Conservation (phyloP, 2,888 invertebrate species). For the Nemotelus pantherinus region DNA sequence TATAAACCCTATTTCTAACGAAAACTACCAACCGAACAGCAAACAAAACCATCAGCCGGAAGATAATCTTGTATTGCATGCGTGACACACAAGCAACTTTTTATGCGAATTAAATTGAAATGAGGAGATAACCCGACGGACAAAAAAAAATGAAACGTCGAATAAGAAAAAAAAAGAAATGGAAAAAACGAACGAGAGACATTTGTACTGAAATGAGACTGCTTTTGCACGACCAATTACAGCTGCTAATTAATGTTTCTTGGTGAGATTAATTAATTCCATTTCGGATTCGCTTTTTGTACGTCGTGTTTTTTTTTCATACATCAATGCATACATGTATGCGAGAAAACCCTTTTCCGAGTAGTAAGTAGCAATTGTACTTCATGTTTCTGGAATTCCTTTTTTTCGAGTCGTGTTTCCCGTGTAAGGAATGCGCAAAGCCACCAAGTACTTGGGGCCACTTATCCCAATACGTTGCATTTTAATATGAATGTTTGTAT, state of each 20-base stretch:
- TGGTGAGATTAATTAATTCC: slow-evolving; percentile 55
- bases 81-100: slow-evolving; percentile 45
- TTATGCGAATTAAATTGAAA: slow-evolving; percentile 28
- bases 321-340: not conserved
- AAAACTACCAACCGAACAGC: no score
- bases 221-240: slow-evolving; percentile 55
- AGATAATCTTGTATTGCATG: slow-evolving; percentile 46
- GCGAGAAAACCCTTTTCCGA: not conserved
- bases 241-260: slow-evolving; percentile 57
- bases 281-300: slow-evolving; percentile 46
- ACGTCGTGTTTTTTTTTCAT: not conserved
- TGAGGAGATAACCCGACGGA: slow-evolving; percentile 1
- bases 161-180: slow-evolving; percentile 7
- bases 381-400: slow-evolving; percentile 36
- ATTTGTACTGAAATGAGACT: slow-evolving; percentile 45
- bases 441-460: not conserved
- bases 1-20: no score
- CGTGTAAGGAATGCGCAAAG: slow-evolving; percentile 6
- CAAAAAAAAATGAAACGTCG: not conserved
- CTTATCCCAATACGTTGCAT: slow-evolving; percentile 8
- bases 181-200: slow-evolving; percentile 29
- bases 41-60: no score
- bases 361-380: slow-evolving; percentile 34
- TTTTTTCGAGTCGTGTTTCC: not conserved
- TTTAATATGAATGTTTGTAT: not conserved